These are phyloP conservation scores for Octodonta nipae DNA, from an alignment of 2,888 invertebrate genomes.

Conservation along the genomic window DNA sequence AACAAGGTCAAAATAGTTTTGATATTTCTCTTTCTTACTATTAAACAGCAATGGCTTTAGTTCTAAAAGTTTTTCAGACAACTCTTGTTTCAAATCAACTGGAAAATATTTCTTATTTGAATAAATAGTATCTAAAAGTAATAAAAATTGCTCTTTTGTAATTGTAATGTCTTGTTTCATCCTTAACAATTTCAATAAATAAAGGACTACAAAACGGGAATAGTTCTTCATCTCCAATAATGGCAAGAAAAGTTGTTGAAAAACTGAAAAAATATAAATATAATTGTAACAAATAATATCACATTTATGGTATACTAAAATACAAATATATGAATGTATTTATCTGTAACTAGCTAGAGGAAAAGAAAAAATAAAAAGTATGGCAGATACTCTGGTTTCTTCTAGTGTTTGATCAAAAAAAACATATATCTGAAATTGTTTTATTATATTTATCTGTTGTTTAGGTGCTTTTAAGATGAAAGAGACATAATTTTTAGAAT, in stretches of 20 bases:
- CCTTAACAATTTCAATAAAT: constrained; percentile 41
- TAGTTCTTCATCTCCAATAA: constrained; percentile 59
- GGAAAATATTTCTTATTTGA: constrained; percentile 44
- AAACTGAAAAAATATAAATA: constrained; percentile 51
- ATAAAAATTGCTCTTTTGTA: constrained; percentile 42
- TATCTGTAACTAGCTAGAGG: too few species aligned
- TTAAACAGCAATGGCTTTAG: constrained; percentile 24
- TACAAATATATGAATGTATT: too few species aligned
- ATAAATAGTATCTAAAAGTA: constrained; percentile 46
- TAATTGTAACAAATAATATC: too few species aligned
- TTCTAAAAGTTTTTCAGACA: constrained; percentile 35
- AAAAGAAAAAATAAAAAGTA: too few species aligned
- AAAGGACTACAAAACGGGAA: constrained; percentile 48
- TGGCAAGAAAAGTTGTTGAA: constrained; percentile 63
- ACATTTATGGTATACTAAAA: too few species aligned
- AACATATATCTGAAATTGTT: too few species aligned
- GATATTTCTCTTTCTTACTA: constrained; percentile 31
- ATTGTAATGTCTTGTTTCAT: constrained; percentile 17
- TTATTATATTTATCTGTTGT: too few species aligned
- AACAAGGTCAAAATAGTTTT: constrained; percentile 47
- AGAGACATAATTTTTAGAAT: too few species aligned
- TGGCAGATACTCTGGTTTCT: too few species aligned
- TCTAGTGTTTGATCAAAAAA: too few species aligned
- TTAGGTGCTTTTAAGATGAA: too few species aligned
- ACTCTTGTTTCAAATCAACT: constrained; percentile 42